Base-by-base conservation (phyloP, 2,888 invertebrate species). In the Mimumesa dahlbomi region DNA sequence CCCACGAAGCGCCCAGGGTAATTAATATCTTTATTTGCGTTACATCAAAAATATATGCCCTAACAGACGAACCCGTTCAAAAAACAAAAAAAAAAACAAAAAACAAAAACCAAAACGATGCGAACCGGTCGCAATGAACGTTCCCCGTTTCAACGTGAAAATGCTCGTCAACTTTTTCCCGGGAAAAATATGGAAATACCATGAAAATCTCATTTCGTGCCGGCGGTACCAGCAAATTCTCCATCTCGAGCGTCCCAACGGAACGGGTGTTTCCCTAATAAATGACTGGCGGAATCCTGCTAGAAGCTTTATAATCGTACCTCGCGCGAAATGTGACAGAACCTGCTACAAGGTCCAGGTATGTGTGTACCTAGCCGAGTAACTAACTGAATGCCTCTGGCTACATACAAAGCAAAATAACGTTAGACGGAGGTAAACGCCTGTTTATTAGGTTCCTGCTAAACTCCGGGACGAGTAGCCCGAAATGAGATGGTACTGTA, bases 381-480 rank as follows among this genome's bases (percentile, higher is more conserved):
- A 61, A 58, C 58, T 49, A 50, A 54, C 63, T 43, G 54, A 48
- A 59, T 25, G 70, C 72, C 72, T 36, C 54, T 19, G 63, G 63
- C 48, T 49, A 59, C 63, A 46, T 25, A 40, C 58, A 58, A 57
- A 68, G 52, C 59, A 45, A 61, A 69, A 73, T 73, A 74, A 73
- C 61, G 72, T 69, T 69, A 73, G 73, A 57, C 61, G n/a, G 38
- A 36, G 64, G 69, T 64, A 74, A 74, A 73, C 73, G 73, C 50
- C 64, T 74, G 73, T 73, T 74, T 73, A 74, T 74, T 74, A 74
- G 61, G 63, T 73, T 73, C 72, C 73, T 50, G 58, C 50, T 50
- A 63, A 72, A 72, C 64, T 72, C 69, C 9, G 38, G 42, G 36
- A 46, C 36, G 25, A 38, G 46, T 31, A 57, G 48, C 29, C 59